These are phyloP conservation scores for Tragelaphus scriptus DNA, from an alignment of 2,113 vertebrate genomes.

Conservation along the genomic window DNA sequence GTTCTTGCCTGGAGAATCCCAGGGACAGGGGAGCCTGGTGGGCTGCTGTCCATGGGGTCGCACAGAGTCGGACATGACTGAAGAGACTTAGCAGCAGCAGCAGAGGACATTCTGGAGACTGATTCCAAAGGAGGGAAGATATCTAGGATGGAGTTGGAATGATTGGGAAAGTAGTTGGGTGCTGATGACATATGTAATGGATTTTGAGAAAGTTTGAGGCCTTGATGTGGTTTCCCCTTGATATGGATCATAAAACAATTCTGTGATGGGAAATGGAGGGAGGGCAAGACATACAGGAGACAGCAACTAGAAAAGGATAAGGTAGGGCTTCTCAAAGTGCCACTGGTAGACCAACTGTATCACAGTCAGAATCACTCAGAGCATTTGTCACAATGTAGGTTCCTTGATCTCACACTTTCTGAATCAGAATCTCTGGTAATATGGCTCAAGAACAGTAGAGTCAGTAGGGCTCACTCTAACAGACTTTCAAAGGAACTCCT, in stretches of 20 bases:
- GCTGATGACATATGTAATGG: not conserved
- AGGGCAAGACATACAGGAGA: not conserved
- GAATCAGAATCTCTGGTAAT: not conserved
- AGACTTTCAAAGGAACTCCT: not conserved
- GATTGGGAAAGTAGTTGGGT: not conserved
- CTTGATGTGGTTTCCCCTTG: not conserved
- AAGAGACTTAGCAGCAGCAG: too few species aligned
- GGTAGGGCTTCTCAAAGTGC: not conserved
- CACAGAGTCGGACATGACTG: too few species aligned
- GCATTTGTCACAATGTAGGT: not conserved
- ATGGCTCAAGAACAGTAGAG: not conserved
- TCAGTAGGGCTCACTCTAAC: not conserved
- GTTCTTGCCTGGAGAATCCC: too few species aligned
- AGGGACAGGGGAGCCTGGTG: too few species aligned
- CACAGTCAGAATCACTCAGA: not conserved
- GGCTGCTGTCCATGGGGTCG: too few species aligned
- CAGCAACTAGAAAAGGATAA: not conserved
- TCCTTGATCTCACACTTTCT: not conserved
- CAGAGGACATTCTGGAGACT: not conserved
- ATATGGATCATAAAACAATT: not conserved
- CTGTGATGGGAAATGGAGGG: not conserved
- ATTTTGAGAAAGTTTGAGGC: not conserved
- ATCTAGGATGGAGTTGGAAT: not conserved
- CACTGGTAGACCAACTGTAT: accelerated
- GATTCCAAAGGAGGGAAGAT: not conserved